These are phyloP conservation scores for Oligia strigilis DNA, from an alignment of 2,888 invertebrate genomes.

Conservation along the genomic window DNA sequence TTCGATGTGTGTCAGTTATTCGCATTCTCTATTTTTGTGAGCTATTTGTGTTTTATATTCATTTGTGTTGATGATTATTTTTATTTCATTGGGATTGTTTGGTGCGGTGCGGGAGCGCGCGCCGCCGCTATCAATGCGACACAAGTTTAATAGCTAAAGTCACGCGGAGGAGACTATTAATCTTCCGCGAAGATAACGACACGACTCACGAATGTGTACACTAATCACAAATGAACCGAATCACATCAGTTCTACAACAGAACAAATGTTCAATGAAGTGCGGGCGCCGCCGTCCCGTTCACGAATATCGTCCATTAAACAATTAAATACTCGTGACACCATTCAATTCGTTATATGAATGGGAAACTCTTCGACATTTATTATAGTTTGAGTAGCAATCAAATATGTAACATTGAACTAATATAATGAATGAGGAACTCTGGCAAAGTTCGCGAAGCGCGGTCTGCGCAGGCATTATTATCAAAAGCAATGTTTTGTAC, in stretches of 20 bases:
- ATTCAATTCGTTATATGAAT: conserved; percentile 30
- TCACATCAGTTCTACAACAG: conserved; percentile 53
- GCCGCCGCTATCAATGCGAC: conserved; percentile 66
- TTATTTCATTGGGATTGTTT: conserved; percentile 69
- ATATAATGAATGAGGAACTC: conserved; percentile 14
- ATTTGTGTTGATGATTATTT: conserved; percentile 73
- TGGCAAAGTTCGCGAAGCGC: conserved; percentile 8
- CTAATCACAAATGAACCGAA: conserved; percentile 60
- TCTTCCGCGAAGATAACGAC: conserved; percentile 72
- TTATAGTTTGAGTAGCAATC: conserved; percentile 11
- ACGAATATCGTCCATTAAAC: conserved; percentile 38
- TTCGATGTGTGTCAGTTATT: conserved; percentile 82
- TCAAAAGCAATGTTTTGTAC: conserved; percentile 12
- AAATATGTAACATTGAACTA: conserved; percentile 4
- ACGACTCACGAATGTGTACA: conserved; percentile 57
- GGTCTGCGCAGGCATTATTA: not conserved
- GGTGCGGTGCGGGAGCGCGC: conserved; percentile 10
- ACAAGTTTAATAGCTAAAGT: conserved; percentile 72
- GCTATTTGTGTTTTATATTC: conserved; percentile 79
- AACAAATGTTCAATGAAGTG: conserved; percentile 49
- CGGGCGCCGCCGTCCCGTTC: conserved; percentile 7
- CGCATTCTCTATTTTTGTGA: conserved; percentile 79
- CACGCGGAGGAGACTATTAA: conserved; percentile 72
- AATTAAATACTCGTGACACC: conserved; percentile 23
- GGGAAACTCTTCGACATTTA: not conserved